Base-by-base conservation (phyloP, 2,113 vertebrate genomes). In the Mus pahari region DNA sequence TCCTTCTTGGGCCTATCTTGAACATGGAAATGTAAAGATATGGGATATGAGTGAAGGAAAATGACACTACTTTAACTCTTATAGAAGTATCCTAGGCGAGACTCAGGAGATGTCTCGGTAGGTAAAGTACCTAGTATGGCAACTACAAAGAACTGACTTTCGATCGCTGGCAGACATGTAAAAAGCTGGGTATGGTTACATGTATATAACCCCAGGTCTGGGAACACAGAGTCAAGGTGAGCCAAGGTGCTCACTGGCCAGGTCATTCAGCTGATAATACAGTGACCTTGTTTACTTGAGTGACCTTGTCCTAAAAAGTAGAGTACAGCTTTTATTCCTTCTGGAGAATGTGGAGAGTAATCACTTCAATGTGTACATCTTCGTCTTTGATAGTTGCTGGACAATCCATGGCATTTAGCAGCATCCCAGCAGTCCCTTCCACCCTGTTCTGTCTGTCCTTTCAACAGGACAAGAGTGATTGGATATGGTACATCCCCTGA, bases 21-120 rank as follows among this genome's bases (percentile, higher is more conserved):
- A 94, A 64, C 74, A 71, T 90, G 31, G 42, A 86, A 60, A 19
- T 86, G n/a, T 88, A 77, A 86, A 36, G 90, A 90, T 31, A 74
- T 75, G 36, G 45, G 62, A 60, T 64, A 26, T 74, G 33, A 95
- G 87, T 66, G 12, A 89, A 86, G 42, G 36, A 75, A 9, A 88
- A 73, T 86, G 86, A 33, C 3, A 50, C 95, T 78, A 5, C 45
- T 42, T 86, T 75, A 68, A 90, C n/a, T 74, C 17, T 92, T 55
- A 68, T 55, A 6, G 68, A 89, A 71, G 0, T 45, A 26, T 77
- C 31, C 39, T 7, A 45, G 45, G 28, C 31, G 39, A 17, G 60
- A 9, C 28, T 31, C 6, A 3, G 36, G 42, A 50, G 10, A 50
- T 36, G 3, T 42, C 42, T 50, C 0, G 1, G 42, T 48, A 68